Evolutionary conservation across 2,797 vertebrate genomes (phyloP).

Genomic region (Dendrocincla fuliginosa): DNA sequence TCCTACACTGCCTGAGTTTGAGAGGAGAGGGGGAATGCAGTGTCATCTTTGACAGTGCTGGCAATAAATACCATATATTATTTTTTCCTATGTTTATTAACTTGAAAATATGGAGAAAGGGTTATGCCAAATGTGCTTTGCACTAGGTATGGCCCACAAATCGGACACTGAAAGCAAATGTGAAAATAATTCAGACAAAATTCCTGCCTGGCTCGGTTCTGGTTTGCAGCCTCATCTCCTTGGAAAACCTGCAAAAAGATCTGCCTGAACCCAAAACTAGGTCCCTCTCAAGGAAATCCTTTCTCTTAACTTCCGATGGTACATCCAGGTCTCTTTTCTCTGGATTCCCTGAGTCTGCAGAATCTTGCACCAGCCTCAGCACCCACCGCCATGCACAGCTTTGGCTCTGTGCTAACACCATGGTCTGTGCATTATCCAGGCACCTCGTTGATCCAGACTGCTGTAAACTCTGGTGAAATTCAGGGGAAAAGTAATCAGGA

Average conservation of each 20-base stretch:
- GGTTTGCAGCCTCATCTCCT: background rate
- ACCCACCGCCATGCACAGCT: fast-evolving
- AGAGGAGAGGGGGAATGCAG: background rate
- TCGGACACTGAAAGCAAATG: background rate
- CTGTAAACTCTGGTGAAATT: background rate
- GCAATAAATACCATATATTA: background rate
- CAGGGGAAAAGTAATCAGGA: background rate
- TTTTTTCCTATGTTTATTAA: background rate
- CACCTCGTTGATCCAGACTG: background rate
- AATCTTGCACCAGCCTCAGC: background rate
- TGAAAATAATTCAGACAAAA: background rate
- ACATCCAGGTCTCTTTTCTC: background rate
- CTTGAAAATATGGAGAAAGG: background rate
- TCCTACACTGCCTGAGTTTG: background rate
- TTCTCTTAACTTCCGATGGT: background rate
- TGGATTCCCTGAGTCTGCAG: background rate
- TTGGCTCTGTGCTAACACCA: fast-evolving
- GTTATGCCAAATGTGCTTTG: background rate
- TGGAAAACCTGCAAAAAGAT: background rate
- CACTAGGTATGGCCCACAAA: background rate
- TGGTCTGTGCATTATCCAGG: background rate
- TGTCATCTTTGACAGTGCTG: background rate
- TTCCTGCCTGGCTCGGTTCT: background rate
- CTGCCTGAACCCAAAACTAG: background rate
- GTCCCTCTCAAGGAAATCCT: background rate